Evolutionary conservation across 2,797 vertebrate genomes (phyloP), one percentile per base, ranked within the genome.

Genomic region (Chiroxiphia lanceolata): DNA sequence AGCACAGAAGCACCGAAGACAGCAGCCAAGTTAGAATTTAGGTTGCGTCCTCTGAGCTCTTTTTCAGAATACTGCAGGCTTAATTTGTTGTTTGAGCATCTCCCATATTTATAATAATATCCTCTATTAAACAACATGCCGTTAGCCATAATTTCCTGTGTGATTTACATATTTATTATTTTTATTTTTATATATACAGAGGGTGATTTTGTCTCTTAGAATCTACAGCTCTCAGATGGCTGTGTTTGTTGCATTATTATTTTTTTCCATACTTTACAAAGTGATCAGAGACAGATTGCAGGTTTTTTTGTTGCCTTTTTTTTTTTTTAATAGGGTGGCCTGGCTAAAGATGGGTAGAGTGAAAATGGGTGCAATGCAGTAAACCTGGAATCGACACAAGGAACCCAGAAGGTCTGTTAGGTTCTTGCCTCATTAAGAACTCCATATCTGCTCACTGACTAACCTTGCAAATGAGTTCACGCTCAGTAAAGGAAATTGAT

Each of bases 401-500:
- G 92, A 95, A 95, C 95, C 96, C 95, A 92, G 93, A 96, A 95
- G 65, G 67, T 94, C 94, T 97, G 89, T 59, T 78, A 95, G 75
- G 90, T 93, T 94, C 94, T 95, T 95, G 96, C 93, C 96, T 98
- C 97, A 97, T 98, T 98, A 98, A 97, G 95, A 97, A 95, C 95
- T 96, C 95, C 64, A 15, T 95, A 96, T 97, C 97, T 97, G 95
- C 95, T 98, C 96, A 93, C 86, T 89, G 94, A 95, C 95, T 94
- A 98, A 97, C 97, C 97, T 97, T 97, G 97, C 97, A 98, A 97
- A 97, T 87, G 40, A 98, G 97, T 97, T 98, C 96, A 91, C 76
- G 94, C 97, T 98, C 97, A 97, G 97, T 97, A 98, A 98, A 98
- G 97, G 97, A 98, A 98, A 98, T 98, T 98, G 98, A 98, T 98